Evolutionary conservation across 2,113 vertebrate genomes (phyloP).

Genomic region (Gyps fulvus): DNA sequence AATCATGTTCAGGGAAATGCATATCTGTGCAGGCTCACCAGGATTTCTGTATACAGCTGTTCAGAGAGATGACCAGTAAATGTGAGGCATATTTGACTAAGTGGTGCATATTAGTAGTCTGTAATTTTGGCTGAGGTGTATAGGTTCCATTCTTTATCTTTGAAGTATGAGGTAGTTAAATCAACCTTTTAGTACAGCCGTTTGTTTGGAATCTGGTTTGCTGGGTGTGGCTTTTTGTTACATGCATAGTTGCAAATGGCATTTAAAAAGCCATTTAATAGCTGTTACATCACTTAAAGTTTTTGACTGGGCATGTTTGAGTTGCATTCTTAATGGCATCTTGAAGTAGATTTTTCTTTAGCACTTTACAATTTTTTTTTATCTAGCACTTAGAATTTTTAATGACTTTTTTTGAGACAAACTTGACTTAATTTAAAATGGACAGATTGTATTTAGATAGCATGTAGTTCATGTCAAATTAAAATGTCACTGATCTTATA

Average conservation of each 20-base stretch:
- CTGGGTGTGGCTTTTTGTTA: conserved; percentile 32
- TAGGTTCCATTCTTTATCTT: not conserved
- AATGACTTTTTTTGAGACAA: not conserved
- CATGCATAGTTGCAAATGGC: not conserved
- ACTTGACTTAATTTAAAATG: not conserved
- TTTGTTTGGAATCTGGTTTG: not conserved
- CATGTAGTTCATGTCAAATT: not conserved
- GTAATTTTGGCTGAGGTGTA: not conserved
- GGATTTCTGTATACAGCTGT: not conserved
- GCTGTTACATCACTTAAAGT: not conserved
- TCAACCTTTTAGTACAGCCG: accelerated
- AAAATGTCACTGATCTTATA: not conserved
- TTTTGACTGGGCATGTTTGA: not conserved
- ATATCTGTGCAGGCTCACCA: not conserved
- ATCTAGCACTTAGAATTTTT: not conserved
- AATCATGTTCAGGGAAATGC: not conserved
- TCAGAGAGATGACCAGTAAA: not conserved
- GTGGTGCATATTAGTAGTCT: not conserved
- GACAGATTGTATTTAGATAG: not conserved
- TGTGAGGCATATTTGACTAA: not conserved
- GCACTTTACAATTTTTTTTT: not conserved
- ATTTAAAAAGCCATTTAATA: not conserved
- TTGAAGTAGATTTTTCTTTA: not conserved
- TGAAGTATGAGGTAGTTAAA: not conserved
- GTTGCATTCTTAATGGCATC: not conserved